phyloP scores from a whole-genome alignment of 2,113 vertebrate species.

The Rana temporaria region DNA sequence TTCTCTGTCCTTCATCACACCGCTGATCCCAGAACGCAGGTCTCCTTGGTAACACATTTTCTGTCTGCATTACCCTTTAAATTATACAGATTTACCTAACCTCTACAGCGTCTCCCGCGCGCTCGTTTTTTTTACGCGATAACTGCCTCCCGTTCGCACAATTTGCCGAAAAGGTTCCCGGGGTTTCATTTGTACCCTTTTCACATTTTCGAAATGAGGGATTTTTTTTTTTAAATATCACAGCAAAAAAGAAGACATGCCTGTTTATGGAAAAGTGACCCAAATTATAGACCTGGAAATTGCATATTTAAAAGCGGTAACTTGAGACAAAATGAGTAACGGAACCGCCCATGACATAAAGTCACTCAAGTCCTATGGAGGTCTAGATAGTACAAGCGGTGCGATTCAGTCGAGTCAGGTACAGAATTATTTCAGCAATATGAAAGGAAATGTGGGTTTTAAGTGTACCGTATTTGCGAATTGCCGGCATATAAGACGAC shows the following conservation, averaged over 20 bases:
- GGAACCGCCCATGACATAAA: not conserved
- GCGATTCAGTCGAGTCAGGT: too few relatives aligned
- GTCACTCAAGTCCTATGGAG: not conserved
- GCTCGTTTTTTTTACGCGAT: not conserved
- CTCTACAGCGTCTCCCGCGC: constrained; percentile 1
- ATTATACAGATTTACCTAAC: constrained; percentile 41
- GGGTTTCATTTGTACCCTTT: constrained; percentile 28
- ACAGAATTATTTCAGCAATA: too few relatives aligned
- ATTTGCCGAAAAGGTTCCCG: constrained; percentile 29
- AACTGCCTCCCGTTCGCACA: constrained; percentile 22
- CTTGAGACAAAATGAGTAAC: constrained; percentile 4
- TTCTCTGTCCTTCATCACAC: not conserved
- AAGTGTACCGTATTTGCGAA: too few relatives aligned
- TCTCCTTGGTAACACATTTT: constrained; percentile 47
- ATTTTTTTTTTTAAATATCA: too few relatives aligned
- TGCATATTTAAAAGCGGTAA: constrained; percentile 28
- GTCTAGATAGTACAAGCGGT: not conserved
- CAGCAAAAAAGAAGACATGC: not conserved
- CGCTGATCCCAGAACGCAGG: not conserved
- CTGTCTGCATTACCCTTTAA: constrained; percentile 34
- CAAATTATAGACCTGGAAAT: constrained; percentile 30
- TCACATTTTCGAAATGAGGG: not conserved
- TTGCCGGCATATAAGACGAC: too few relatives aligned
- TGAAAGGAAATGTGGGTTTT: too few relatives aligned
- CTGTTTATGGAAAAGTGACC: constrained; percentile 24